phyloP scores from a whole-genome alignment of 2,888 invertebrate species.

The Euplagia quadripunctaria region DNA sequence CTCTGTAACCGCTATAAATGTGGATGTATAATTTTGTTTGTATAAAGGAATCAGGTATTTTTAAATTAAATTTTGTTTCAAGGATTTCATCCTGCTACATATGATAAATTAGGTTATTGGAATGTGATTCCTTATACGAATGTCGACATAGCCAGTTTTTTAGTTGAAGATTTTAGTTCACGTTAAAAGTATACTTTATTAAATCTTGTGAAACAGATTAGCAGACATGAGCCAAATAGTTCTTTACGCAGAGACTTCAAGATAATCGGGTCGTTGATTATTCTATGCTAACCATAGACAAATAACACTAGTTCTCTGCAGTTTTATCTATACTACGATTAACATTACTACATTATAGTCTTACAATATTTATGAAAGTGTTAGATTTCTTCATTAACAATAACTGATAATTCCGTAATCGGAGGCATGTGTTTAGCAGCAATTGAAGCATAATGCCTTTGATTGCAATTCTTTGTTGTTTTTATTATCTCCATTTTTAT shows the following conservation, averaged over 20 bases:
- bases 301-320: too few species aligned
- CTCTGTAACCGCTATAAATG: slow-evolving; percentile 82
- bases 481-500: too few species aligned
- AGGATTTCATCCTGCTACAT: slow-evolving; percentile 67
- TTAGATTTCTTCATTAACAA: too few species aligned
- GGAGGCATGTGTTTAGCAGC: too few species aligned
- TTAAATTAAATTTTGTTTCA: slow-evolving; percentile 82
- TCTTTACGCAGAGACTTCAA: too few species aligned
- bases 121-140: slow-evolving; percentile 21
- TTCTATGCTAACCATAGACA: neutral
- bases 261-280: too few species aligned
- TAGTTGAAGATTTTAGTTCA: neutral
- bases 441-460: too few species aligned
- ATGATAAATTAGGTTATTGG: slow-evolving; percentile 41
- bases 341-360: neutral
- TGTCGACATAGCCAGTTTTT: neutral
- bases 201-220: too few species aligned
- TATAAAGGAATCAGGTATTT: slow-evolving; percentile 81
- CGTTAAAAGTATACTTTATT: neutral
- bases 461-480: too few species aligned
- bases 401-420: too few species aligned
- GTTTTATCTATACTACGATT: neutral
- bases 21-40: slow-evolving; percentile 82
- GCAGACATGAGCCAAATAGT: too few species aligned
- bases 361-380: neutral